phyloP scores from a whole-genome alignment of 2,888 invertebrate species.

The Phania funesta region DNA sequence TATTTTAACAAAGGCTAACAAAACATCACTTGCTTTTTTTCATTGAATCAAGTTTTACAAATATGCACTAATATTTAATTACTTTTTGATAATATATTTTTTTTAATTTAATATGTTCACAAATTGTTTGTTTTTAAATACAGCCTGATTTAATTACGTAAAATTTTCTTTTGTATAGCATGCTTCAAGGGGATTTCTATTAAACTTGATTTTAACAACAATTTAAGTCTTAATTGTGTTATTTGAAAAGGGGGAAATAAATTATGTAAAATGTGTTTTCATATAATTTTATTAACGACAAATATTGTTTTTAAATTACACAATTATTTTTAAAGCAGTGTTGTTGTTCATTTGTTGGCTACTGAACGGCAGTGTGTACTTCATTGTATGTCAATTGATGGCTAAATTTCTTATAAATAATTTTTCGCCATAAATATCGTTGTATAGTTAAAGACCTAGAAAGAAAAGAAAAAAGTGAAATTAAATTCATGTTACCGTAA shows the following conservation, averaged over 20 bases:
- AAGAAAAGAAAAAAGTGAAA: slow-evolving; percentile 4
- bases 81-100: background rate
- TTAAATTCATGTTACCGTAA: background rate
- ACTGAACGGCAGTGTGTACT: background rate
- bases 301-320: background rate
- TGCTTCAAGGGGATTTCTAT: slow-evolving; percentile 24
- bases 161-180: slow-evolving; percentile 4
- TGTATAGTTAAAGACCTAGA: slow-evolving; percentile 39
- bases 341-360: background rate
- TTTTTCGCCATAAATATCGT: slow-evolving; percentile 28
- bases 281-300: background rate
- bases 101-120: background rate
- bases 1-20: background rate
- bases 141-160: slow-evolving; percentile 2
- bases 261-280: background rate
- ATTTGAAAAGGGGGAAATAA: background rate
- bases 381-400: background rate
- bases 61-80: background rate
- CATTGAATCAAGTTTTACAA: background rate
- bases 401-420: background rate
- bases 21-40: background rate
- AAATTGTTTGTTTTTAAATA: background rate
- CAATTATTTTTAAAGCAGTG: background rate
- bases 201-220: background rate
- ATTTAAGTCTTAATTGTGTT: background rate